Percentiles rank a stretch among this genome's conserved stretches.
Evolutionary conservation across 2,113 vertebrate genomes (phyloP).

Genomic region (Daubentonia madagascariensis): DNA sequence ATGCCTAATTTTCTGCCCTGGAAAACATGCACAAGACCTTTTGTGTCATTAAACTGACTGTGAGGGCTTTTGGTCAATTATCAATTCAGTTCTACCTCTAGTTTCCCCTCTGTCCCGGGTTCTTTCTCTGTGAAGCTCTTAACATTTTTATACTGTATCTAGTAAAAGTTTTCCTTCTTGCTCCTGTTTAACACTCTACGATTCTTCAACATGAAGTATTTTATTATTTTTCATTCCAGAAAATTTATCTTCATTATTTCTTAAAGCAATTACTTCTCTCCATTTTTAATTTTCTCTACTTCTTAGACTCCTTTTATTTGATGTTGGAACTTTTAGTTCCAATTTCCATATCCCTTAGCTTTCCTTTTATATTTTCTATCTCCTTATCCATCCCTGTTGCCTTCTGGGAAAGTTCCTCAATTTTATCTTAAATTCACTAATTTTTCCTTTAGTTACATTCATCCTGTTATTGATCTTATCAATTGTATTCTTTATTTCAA

Average conservation of each 20-base stretch:
- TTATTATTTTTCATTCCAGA: conserved; percentile 12
- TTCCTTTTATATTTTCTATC: background rate
- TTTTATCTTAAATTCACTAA: background rate
- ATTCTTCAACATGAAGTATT: background rate
- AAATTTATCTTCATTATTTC: background rate
- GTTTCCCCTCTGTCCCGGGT: background rate
- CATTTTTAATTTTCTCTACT: background rate
- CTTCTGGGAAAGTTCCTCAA: background rate
- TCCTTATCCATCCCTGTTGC: background rate
- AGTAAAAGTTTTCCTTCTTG: background rate
- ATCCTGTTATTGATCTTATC: background rate
- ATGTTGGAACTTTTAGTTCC: background rate
- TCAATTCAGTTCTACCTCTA: conserved; percentile 2
- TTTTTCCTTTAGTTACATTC: background rate
- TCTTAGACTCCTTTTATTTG: background rate
- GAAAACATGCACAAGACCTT: background rate
- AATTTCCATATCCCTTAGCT: background rate
- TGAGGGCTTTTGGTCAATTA: background rate
- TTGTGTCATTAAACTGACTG: background rate
- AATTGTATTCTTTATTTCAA: background rate
- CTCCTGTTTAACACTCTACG: background rate
- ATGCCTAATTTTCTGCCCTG: background rate
- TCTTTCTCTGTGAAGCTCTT: background rate
- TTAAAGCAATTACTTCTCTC: background rate
- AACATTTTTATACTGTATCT: background rate